A percentile compares a stretch with the other conserved stretches of the same genome.
Evolutionary conservation across 1,140 invertebrate species (phyloP).

Genomic region (Aphis craccivora): DNA sequence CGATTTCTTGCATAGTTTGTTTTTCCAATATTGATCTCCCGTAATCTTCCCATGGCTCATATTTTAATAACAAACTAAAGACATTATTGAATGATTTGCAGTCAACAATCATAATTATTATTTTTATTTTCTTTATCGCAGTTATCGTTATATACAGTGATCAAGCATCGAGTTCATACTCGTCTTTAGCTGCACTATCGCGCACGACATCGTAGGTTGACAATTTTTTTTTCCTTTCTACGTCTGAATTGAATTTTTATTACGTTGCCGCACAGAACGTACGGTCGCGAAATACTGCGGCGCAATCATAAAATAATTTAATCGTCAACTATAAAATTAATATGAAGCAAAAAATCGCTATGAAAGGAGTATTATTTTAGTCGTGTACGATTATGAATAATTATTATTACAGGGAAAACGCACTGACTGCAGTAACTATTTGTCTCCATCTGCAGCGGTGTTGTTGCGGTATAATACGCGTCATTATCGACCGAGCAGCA

Average conservation of each 20-base stretch:
- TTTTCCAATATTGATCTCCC: background rate
- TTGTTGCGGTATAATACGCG: background rate
- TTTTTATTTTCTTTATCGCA: background rate
- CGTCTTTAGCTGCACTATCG: background rate
- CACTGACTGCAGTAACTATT: background rate
- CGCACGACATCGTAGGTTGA: background rate
- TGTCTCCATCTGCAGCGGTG: background rate
- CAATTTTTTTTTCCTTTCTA: background rate
- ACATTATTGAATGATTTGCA: background rate
- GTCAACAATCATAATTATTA: background rate
- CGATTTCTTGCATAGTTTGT: background rate
- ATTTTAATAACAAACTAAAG: background rate
- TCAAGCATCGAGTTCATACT: background rate
- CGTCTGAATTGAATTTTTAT: background rate
- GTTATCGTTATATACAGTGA: background rate
- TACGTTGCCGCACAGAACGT: background rate
- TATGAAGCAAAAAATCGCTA: background rate
- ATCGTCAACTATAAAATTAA: background rate
- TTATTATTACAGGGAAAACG: background rate
- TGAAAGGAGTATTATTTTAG: background rate
- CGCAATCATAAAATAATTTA: background rate
- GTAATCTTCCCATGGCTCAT: background rate
- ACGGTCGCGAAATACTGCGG: background rate
- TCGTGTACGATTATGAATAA: conserved; percentile 16
- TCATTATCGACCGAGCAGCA: background rate